These are phyloP conservation scores for Valencia hispanica DNA, from an alignment of 2,797 vertebrate species.

Conservation along the genomic window DNA sequence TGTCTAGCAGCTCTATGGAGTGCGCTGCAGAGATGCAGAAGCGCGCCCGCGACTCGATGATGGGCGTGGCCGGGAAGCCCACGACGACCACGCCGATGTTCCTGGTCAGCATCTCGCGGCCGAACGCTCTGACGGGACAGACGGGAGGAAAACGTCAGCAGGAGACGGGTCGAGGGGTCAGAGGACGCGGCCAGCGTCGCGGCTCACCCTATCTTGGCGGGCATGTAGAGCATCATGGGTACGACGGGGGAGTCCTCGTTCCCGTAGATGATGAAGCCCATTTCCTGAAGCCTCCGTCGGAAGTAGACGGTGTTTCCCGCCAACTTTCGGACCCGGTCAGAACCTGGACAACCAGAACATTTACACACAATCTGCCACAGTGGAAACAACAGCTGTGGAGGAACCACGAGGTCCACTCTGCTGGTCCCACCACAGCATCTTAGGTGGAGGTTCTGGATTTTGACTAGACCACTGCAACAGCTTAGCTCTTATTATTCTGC, in stretches of 20 bases:
- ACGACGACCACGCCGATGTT: constrained; percentile 94
- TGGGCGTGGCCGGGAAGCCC: constrained; percentile 96
- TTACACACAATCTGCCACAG: background rate
- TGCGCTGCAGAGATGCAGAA: constrained; percentile 95
- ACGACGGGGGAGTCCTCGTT: constrained; percentile 94
- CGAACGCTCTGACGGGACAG: constrained; percentile 85
- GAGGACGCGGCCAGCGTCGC: background rate
- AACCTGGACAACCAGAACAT: constrained; percentile 34
- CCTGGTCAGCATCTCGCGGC: constrained; percentile 93
- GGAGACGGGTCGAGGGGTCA: background rate
- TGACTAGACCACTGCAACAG: too few species aligned
- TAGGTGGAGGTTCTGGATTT: too few species aligned
- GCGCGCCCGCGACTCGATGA: constrained; percentile 93
- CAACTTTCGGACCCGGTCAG: constrained; percentile 78
- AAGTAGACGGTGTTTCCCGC: constrained; percentile 93
- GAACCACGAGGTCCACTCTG: too few species aligned
- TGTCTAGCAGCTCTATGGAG: constrained; percentile 90
- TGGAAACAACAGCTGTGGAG: background rate
- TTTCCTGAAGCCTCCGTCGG: constrained; percentile 87
- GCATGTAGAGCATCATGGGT: constrained; percentile 97
- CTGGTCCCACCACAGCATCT: background rate
- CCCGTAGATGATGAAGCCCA: constrained; percentile 97
- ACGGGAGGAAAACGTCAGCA: background rate
- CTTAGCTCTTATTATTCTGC: too few species aligned
- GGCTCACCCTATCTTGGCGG: constrained; percentile 91